Conservation (phyloP, 2,888 invertebrate genomes). For the Limenitis camilla region DNA sequence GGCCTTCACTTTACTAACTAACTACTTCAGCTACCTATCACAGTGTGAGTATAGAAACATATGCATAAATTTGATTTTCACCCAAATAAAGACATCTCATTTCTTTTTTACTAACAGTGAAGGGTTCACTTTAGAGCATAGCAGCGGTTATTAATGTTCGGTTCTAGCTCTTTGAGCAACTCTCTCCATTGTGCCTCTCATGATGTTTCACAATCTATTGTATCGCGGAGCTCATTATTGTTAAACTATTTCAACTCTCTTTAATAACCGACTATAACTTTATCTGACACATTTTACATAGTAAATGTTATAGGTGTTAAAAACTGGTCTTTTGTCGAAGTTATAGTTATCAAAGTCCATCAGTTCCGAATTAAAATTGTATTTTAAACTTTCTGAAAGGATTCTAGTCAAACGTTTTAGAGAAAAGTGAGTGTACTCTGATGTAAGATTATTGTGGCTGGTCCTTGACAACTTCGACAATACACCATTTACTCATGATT, state of each 20-base stretch:
- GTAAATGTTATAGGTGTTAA: not conserved
- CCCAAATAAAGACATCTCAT: not conserved
- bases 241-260: constrained; percentile 45
- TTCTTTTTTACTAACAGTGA: not conserved
- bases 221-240: constrained; percentile 50
- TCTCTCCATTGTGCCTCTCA: constrained; percentile 60
- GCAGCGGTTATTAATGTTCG: constrained; percentile 21
- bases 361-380: no score
- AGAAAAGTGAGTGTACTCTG: no score
- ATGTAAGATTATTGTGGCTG: no score
- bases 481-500: not conserved
- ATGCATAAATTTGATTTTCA: not conserved
- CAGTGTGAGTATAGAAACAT: no score
- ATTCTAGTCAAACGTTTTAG: no score
- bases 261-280: constrained; percentile 25
- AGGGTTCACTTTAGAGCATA: constrained; percentile 7
- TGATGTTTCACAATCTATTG: constrained; percentile 64
- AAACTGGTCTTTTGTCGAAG: no score
- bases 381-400: no score
- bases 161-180: constrained; percentile 44
- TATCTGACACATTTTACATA: constrained; percentile 8
- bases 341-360: no score
- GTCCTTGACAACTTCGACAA: not conserved
- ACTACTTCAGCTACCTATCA: no score
- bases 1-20: not conserved